Evolutionary conservation across 2,113 vertebrate species (phyloP).

Genomic region (Manacus vitellinus): DNA sequence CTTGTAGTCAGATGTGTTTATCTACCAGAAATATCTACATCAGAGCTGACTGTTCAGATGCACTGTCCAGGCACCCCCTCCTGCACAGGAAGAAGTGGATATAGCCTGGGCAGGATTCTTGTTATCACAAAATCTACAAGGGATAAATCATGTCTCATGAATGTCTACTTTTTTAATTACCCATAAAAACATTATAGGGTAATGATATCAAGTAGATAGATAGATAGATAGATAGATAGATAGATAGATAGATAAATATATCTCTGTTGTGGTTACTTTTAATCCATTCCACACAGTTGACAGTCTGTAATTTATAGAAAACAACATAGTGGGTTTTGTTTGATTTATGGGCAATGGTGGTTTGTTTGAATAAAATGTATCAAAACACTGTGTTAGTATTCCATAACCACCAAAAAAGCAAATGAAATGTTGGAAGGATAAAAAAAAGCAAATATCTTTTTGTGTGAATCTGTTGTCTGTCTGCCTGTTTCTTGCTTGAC

Average conservation of each 20-base stretch:
- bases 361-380: not conserved
- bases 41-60: not conserved
- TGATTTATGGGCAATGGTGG: not conserved
- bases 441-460: not conserved
- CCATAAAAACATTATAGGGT: not conserved
- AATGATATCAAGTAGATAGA: not conserved
- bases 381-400: not conserved
- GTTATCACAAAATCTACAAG: not conserved
- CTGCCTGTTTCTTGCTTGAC: not conserved
- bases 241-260: not conserved
- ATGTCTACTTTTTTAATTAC: not conserved
- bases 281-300: not conserved
- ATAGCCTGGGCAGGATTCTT: not conserved
- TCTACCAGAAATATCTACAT: not conserved
- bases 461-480: not conserved
- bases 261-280: not conserved
- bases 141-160: not conserved
- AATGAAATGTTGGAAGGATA: not conserved
- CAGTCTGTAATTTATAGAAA: not conserved
- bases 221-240: not conserved
- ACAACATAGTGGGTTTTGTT: fast-evolving
- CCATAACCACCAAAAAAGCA: not conserved
- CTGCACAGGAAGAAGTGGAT: not conserved
- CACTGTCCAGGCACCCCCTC: not conserved
- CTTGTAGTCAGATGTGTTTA: not conserved